phyloP scores from a whole-genome alignment of 2,797 vertebrate genomes.

The Urocyon cinereoargenteus region DNA sequence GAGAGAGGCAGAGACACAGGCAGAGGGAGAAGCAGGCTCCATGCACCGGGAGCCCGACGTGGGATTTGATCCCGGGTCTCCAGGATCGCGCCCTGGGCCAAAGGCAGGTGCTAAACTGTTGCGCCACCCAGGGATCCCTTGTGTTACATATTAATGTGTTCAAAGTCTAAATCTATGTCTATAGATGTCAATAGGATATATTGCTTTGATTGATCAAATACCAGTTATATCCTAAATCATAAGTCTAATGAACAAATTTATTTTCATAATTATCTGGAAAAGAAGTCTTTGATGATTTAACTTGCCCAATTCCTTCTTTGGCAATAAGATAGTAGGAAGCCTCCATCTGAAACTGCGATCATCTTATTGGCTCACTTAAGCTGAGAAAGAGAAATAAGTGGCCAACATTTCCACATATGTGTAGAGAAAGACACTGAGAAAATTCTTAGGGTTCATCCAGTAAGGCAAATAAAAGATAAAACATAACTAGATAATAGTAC shows the following conservation, averaged over 20 bases:
- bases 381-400: not conserved
- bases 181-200: not conserved
- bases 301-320: not conserved
- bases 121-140: too few species aligned
- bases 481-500: not conserved
- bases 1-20: too few species aligned
- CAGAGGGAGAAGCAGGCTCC: too few species aligned
- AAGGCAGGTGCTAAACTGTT: too few species aligned
- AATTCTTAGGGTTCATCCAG: not conserved
- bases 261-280: not conserved
- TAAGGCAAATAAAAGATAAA: constrained; percentile 17
- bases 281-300: not conserved
- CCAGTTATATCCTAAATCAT: not conserved
- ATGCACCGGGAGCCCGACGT: too few species aligned
- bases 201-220: not conserved
- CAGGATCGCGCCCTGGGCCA: too few species aligned
- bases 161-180: not conserved
- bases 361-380: not conserved
- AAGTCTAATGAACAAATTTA: not conserved
- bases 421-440: not conserved
- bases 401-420: not conserved
- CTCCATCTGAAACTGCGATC: not conserved
- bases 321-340: not conserved
- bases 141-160: not conserved
- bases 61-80: too few species aligned